A percentile compares a stretch with the other conserved stretches of the same genome.
These are phyloP conservation scores for Campopleginae sp. DNA, from an alignment of 2,888 invertebrate species.

Conservation along the genomic window DNA sequence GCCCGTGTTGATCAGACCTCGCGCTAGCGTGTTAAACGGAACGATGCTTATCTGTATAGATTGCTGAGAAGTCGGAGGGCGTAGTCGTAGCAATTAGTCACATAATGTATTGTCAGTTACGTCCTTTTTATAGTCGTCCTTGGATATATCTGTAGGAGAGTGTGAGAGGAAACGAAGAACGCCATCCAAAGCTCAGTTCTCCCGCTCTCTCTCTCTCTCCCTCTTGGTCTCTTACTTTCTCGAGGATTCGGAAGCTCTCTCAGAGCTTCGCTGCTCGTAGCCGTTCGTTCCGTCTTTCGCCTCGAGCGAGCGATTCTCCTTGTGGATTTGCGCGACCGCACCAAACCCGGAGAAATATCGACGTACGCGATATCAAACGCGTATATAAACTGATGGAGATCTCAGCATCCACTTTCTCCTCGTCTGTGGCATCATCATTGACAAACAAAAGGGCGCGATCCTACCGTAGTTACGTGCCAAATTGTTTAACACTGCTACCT, in stretches of 20 bases:
- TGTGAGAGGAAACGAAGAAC: conserved; percentile 15
- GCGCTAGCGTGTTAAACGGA: conserved; percentile 26
- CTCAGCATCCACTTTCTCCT: conserved; percentile 13
- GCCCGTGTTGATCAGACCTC: conserved; percentile 62
- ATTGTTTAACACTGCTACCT: neutral
- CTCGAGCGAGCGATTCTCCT: conserved; percentile 35
- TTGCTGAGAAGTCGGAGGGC: neutral
- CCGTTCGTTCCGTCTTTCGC: conserved; percentile 40
- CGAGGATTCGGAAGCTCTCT: neutral
- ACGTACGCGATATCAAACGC: conserved; percentile 41
- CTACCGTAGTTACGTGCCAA: neutral
- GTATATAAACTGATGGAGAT: conserved; percentile 46
- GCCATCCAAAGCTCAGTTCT: conserved; percentile 19
- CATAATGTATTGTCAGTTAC: conserved; percentile 9
- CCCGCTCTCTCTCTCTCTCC: neutral
- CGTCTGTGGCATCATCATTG: neutral
- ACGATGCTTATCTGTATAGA: conserved; percentile 64
- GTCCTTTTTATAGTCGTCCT: conserved; percentile 2
- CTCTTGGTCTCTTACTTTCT: neutral
- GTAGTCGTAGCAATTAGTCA: conserved; percentile 11
- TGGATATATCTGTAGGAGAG: neutral
- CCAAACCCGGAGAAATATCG: conserved; percentile 55
- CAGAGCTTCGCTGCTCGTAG: neutral
- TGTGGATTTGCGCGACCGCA: conserved; percentile 43
- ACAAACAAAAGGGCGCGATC: conserved; percentile 21